Percentiles rank a stretch among this genome's conserved stretches.
phyloP scores from a whole-genome alignment of 2,888 invertebrate genomes.

The Blastobasis adustella region DNA sequence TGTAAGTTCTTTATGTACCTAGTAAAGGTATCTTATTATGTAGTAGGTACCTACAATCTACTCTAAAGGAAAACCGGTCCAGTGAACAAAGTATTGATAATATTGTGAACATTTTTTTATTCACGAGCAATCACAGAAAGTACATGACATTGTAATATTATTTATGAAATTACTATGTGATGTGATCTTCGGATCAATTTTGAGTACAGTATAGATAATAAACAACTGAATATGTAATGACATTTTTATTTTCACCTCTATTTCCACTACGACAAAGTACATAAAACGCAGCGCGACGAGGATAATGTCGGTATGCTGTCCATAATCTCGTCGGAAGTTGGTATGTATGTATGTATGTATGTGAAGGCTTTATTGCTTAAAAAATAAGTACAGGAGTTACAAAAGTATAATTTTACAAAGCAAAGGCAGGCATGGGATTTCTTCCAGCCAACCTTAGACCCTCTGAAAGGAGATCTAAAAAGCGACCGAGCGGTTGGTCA shows the following conservation, averaged over 20 bases:
- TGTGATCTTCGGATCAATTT: slow-evolving; percentile 83
- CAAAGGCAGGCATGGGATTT: no score
- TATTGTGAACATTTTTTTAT: slow-evolving; percentile 74
- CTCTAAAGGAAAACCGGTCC: slow-evolving; percentile 69
- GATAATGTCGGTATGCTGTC: no score
- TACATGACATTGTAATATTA: slow-evolving; percentile 77
- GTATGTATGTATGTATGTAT: no score
- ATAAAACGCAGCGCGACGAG: no score
- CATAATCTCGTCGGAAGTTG: no score
- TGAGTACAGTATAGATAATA: slow-evolving; percentile 85
- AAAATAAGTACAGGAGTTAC: no score
- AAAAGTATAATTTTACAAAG: no score
- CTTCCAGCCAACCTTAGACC: no score
- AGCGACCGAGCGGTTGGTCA: no score
- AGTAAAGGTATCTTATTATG: slow-evolving; percentile 62
- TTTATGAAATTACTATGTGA: slow-evolving; percentile 81
- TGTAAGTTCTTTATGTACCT: slow-evolving; percentile 69
- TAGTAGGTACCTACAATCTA: slow-evolving; percentile 65
- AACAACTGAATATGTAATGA: slow-evolving; percentile 80
- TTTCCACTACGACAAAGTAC: no score
- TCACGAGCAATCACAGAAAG: slow-evolving; percentile 72
- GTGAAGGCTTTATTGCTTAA: no score
- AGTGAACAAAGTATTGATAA: slow-evolving; percentile 74
- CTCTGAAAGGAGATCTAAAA: no score
- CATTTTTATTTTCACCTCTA: slow-evolving; percentile 42